Evolutionary conservation across 2,888 invertebrate genomes (phyloP), one percentile per base, ranked within the genome.

Genomic region (Hirtodrosophila cameraria): DNA sequence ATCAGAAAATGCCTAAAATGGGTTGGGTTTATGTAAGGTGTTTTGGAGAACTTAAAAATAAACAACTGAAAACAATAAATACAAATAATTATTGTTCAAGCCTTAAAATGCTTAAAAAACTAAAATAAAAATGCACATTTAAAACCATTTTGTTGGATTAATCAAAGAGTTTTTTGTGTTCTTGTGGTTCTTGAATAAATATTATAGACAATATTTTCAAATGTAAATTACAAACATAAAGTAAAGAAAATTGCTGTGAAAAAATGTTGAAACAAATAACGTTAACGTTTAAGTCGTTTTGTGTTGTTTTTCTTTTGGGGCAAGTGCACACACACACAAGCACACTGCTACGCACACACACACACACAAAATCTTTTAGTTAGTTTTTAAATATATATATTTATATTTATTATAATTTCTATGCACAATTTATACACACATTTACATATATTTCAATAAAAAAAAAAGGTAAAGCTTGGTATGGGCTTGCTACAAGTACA

Each of bases 91-190:
- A 63, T 36, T 23, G 16, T 31, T 50, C 7, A 43, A 25, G 18
- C 36, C 27, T 39, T 35, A 12, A 18, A 67, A 38, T 25, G 25
- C 30, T 18, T 1, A 27, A 31, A 75, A 20, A 23, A 16, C 63
- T 77, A 84, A 60, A 86, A 86, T 84, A 84, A 86, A 86, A 82
- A 86, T 84, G 75, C 82, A 78, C 49, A 72, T 65, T 80, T 67
- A 13, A 43, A 75, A 73, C 59, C 43, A 33, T 62, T 65, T 72
- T 66, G 39, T 72, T 66, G 39, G 69, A 59, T 69, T 67, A 71
- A 74, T 58, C 72, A 61, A 78, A 73, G 33, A 35, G 55, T 43
- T 65, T 63, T 67, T 27, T 27, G 63, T 49, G 64, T 62, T 58
- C 41, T 62, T n/a, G n/a, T n/a, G n/a, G 75, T 75, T 74, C 62